Conservation (phyloP, 2,888 invertebrate species). For the Aphodius sticticus region DNA sequence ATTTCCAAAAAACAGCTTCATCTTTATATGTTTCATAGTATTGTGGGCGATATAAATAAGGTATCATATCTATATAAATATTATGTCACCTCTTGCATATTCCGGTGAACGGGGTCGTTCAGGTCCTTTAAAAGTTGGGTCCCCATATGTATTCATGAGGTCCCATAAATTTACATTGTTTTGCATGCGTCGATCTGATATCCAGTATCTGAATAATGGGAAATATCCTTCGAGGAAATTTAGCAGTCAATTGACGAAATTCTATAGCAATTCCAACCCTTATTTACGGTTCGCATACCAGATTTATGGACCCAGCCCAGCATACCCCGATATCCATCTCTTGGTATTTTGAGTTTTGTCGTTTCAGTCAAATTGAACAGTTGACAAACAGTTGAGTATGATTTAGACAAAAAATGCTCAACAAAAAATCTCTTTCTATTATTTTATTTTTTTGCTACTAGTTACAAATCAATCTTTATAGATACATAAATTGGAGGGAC, state of each 20-base stretch:
- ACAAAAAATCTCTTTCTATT: no score
- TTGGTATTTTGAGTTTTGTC: background rate
- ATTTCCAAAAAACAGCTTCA: no score
- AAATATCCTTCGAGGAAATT: background rate
- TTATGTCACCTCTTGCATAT: background rate
- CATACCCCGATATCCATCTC: background rate
- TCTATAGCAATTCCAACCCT: background rate
- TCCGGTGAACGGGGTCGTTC: background rate
- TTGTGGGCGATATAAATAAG: background rate
- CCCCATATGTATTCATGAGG: background rate
- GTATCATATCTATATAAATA: background rate
- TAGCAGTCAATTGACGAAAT: background rate
- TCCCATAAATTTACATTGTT: background rate
- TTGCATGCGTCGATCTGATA: background rate
- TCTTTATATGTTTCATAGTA: background rate
- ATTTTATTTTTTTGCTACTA: no score
- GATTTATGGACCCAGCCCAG: background rate
- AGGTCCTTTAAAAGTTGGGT: background rate
- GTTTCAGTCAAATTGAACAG: background rate
- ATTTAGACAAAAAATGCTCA: no score
- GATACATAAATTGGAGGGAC: background rate
- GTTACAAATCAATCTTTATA: no score
- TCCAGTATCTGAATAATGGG: background rate
- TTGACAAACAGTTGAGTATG: no score
- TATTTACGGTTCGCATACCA: background rate